phyloP scores from a whole-genome alignment of 2,797 vertebrate genomes.

The Chelonia mydas region DNA sequence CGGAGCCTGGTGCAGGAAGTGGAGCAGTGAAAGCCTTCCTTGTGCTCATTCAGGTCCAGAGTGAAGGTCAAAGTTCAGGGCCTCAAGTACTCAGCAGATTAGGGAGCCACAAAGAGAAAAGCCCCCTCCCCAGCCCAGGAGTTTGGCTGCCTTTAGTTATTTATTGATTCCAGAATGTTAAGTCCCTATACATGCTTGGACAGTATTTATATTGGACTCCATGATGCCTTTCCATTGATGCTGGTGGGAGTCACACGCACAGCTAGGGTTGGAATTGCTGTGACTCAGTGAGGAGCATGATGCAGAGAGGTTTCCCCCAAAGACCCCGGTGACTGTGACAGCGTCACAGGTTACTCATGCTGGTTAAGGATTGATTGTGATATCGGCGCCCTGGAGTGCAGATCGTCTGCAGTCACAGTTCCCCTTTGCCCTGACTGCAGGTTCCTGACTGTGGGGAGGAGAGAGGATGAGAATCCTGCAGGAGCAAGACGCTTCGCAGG shows the following conservation, averaged over 20 bases:
- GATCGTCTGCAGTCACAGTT: rapidly evolving
- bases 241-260: slow-evolving; percentile 18
- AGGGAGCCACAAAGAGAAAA: slow-evolving; percentile 44
- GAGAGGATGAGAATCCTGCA: not conserved
- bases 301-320: not conserved
- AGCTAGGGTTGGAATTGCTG: not conserved
- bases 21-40: not conserved
- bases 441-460: not conserved
- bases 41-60: not conserved
- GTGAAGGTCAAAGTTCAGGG: not conserved
- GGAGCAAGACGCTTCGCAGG: not conserved
- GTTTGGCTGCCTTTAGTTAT: slow-evolving; percentile 54
- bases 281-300: not conserved
- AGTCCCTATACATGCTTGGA: not conserved
- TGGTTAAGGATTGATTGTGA: not conserved
- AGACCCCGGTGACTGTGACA: not conserved
- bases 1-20: rapidly evolving
- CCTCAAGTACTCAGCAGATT: not conserved
- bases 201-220: slow-evolving; percentile 16
- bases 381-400: rapidly evolving
- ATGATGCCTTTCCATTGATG: not conserved
- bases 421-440: not conserved
- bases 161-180: slow-evolving; percentile 60
- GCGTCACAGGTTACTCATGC: not conserved
- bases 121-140: slow-evolving; percentile 18